Base-by-base conservation (phyloP, 64 coral and sea anemone species). In the Platygyra sinensis region DNA sequence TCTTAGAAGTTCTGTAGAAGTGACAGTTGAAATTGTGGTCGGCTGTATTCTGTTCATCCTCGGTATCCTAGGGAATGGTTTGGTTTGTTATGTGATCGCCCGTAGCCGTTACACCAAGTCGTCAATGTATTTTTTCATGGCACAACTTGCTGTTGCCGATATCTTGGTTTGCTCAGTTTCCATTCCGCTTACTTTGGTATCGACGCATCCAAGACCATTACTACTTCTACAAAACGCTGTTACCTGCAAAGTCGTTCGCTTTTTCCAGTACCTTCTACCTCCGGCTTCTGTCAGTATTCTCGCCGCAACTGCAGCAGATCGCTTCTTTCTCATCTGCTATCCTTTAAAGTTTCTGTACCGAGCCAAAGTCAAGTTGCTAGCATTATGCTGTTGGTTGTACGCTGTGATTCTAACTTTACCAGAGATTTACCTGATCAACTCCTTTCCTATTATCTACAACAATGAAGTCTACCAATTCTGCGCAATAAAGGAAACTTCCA, bases 71-170 rank as follows among this genome's bases (percentile, higher is more conserved):
- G 94, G 94, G 42, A 95, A 95, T 52, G 84, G 84, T 2, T 24
- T 95, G 27, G 89, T 95, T 52, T 95, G 94, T 55, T 95, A 83
- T 62, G 90, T 91, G 0, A 88, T 95, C 20, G 76, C 74, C n/a
- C 88, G 80, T 6, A 95, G 82, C 8, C 83, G 86, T 15, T 91
- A 67, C 29, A 95, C 94, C 52, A 87, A 80, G 49, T 95, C 94
- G 19, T 92, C 94, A 7, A 95, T 95, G 94, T 95, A 95, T 55
- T 92, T 87, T 29, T 92, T 95, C 38, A 88, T 95, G 94, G 61
- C 72, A 0, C 88, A 95, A 36, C 77, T 95, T 3, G 94, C 94
- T 5, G 87, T 88, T 24, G 94, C 94, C 10, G 94, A 95, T 55
- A 84, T 95, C 30, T 51, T 92, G 8, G 89, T 95, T 14, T 88